Base-by-base conservation (phyloP, 2,888 invertebrate genomes). In the Coremacera marginata region DNA sequence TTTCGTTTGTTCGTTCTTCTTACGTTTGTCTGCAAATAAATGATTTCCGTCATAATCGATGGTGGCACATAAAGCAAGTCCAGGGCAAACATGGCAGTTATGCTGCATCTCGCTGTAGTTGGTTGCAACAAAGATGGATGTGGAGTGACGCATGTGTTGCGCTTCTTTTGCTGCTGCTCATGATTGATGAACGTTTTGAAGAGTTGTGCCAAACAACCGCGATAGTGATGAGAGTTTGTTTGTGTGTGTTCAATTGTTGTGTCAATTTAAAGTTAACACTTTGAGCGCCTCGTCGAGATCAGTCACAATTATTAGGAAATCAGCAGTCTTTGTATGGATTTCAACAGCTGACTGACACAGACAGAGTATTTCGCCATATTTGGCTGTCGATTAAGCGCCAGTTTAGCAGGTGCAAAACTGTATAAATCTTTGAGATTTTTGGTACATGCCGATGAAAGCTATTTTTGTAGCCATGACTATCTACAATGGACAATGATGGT, bases 1-100 rank as follows among this genome's bases (percentile, higher is more conserved):
- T n/a, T 14, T 16, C 70, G 70, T 7, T 44, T 11, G 44, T 44
- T 44, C 44, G 1, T 44, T 11, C 44, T 44, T 27, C 57, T 60
- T 14, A 78, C 79, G 78, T 80, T 78, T 77, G 80, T 79, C 77
- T 76, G 78, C 78, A 79, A 78, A 79, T 78, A 81, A 81, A 79
- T 78, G 80, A 77, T 80, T 78, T 78, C 79, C 80, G 79, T 80
- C 80, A 81, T 81, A 81, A 81, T 77, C 78, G 77, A 80, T 78
- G 75, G 78, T 79, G 79, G 76, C 78, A 78, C 80, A 80, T 80
- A 80, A 80, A 77, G 75, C 67, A 70, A 52, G 55, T 34, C 7
- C 51, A 60, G 9, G 60, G 22, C 22, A 60, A 25, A 25, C 22
- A 22, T 57, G 57, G 22, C 25, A 25, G 57, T 57, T 19, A 57